Base-by-base conservation (phyloP, 1,140 invertebrate genomes). In the Carposina sasakii region DNA sequence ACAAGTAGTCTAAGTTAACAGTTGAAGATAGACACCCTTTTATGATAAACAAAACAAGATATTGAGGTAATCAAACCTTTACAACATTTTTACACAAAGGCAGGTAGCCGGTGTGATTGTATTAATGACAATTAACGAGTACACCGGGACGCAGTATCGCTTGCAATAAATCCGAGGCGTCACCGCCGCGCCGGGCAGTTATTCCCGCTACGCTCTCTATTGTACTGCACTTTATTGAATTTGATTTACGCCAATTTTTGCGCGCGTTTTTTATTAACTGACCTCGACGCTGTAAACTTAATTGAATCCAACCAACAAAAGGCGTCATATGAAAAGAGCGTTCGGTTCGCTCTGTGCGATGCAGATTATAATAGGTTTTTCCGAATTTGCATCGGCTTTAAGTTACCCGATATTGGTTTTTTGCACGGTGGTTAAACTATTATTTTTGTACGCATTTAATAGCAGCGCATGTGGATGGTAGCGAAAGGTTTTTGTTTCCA, bases 211-310 rank as follows among this genome's bases (percentile, higher is more conserved):
- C 44, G 54, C 66, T 66, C 64, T 52, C 70, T 65, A 78, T 81
- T 81, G 77, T 79, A 63, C 63, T 58, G 60, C 64, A 70, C 64
- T 81, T 84, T 78, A 84, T 84, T 81, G 74, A 81, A 81, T 79
- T 81, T 84, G 79, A 84, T 84, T 81, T 84, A 84, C 77, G 66
- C 69, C 77, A 79, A 84, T 84, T 81, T 81, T 81, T 79, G 67
- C 74, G 76, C 76, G 77, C 74, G 77, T 76, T 81, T 81, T 81
- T 79, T 81, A 81, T 84, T 81, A 81, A 84, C 76, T 81, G 79
- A 84, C 79, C 79, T 81, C 77, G 71, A 71, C 64, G 76, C 69
- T 84, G 79, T 84, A 84, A 84, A 81, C 76, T 84, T 81, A 84
- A 84, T 84, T 84, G 79, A 84, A 84, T 84, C 74, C 69, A 60